Evolutionary conservation across 2,113 vertebrate species (phyloP).

Genomic region (Crotalus horridus): DNA sequence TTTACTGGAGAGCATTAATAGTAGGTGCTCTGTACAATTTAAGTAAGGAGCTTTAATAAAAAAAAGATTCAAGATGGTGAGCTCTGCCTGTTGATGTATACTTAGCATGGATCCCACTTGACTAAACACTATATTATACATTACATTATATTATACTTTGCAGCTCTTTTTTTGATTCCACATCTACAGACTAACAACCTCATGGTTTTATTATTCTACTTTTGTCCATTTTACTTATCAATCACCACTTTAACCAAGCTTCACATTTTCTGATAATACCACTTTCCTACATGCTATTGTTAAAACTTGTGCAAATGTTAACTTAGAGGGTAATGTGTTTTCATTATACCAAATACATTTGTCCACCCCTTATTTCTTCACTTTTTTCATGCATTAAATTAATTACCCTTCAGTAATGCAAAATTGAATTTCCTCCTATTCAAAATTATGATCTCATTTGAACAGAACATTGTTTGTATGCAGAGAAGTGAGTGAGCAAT

Average conservation of each 20-base stretch:
- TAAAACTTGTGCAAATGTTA: slow-evolving; percentile 46
- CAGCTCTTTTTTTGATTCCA: slow-evolving; percentile 47
- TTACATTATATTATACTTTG: slow-evolving; percentile 38
- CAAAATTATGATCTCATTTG: slow-evolving; percentile 39
- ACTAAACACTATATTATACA: neutral
- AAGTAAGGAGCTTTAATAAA: neutral
- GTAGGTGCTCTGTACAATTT: fast-evolving
- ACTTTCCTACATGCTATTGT: slow-evolving; percentile 30
- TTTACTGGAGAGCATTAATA: neutral
- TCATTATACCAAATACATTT: slow-evolving; percentile 14
- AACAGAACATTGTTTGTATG: slow-evolving; percentile 40
- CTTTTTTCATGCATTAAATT: slow-evolving; percentile 41
- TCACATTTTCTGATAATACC: slow-evolving; percentile 29
- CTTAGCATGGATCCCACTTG: neutral
- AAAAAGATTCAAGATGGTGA: neutral
- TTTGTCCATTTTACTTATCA: slow-evolving; percentile 26
- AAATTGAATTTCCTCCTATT: slow-evolving; percentile 45
- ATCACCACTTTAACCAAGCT: slow-evolving; percentile 35
- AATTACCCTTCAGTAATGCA: slow-evolving; percentile 44
- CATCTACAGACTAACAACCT: neutral
- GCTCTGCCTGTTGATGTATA: neutral
- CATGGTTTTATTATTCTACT: slow-evolving; percentile 38
- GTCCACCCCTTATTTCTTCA: slow-evolving; percentile 10
- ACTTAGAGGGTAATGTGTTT: slow-evolving; percentile 37
- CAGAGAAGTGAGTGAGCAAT: slow-evolving; percentile 14